phyloP scores from a whole-genome alignment of 2,797 vertebrate genomes.

The Falco berigora region DNA sequence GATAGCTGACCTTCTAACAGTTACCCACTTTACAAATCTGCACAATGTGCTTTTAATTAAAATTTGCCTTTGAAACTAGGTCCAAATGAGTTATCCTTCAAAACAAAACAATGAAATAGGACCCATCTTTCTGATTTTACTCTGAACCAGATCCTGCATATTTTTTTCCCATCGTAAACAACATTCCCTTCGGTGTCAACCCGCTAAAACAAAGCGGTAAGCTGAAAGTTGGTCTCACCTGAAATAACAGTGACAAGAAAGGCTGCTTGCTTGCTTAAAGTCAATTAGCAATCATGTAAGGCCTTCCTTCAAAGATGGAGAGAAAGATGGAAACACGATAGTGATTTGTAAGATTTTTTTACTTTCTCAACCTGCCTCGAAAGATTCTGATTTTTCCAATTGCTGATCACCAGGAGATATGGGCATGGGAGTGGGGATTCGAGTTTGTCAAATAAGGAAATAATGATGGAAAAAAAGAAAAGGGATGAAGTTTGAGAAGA shows the following conservation, averaged over 20 bases:
- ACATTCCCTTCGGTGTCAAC: not conserved
- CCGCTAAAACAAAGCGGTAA: not conserved
- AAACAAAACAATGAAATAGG: not conserved
- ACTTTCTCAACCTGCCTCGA: not conserved
- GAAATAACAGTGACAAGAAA: not conserved
- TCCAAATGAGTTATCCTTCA: slow-evolving; percentile 20
- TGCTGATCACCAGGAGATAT: not conserved
- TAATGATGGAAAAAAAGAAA: not conserved
- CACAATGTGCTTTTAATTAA: slow-evolving; percentile 68
- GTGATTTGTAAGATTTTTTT: not conserved
- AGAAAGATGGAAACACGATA: not conserved
- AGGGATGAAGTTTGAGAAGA: not conserved
- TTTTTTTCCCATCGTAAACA: not conserved
- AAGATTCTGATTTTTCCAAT: not conserved
- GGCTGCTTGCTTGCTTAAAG: not conserved
- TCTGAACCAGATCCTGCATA: not conserved
- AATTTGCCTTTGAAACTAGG: slow-evolving; percentile 28
- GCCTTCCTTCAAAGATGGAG: not conserved
- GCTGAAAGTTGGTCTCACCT: not conserved
- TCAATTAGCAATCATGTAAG: not conserved
- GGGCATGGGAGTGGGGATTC: not conserved
- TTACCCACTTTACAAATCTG: slow-evolving; percentile 39
- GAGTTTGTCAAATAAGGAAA: not conserved
- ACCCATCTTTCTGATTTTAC: not conserved
- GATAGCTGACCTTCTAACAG: slow-evolving; percentile 55